Conservation (phyloP, 2,113 vertebrate genomes). For the Lonchura striata region DNA sequence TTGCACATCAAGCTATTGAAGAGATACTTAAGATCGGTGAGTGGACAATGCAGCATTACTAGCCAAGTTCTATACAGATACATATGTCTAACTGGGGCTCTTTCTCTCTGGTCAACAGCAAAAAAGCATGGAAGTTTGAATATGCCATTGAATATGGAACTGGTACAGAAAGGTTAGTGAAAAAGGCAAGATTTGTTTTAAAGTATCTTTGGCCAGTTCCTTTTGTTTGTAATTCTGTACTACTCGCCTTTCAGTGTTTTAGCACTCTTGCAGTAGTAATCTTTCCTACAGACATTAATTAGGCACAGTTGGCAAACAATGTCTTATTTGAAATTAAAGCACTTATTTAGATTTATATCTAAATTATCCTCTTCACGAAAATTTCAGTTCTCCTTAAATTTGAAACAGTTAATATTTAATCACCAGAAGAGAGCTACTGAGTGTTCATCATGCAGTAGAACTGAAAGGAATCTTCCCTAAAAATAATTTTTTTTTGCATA, state of each 20-base stretch:
- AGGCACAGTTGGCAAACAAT: not conserved
- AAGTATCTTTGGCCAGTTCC: not conserved
- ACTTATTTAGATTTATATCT: not conserved
- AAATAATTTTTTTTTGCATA: not conserved
- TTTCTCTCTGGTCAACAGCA: constrained; percentile 72
- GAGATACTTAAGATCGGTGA: constrained; percentile 91
- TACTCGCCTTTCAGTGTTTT: not conserved
- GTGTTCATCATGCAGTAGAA: not conserved
- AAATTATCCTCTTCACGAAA: not conserved
- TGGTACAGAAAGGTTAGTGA: constrained; percentile 84
- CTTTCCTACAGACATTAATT: not conserved
- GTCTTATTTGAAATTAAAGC: not conserved
- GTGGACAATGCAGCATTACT: constrained; percentile 41
- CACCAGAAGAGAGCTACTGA: not conserved
- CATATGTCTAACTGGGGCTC: not conserved
- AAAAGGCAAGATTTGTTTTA: not conserved
- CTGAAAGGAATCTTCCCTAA: not conserved
- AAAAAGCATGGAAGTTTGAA: constrained; percentile 76
- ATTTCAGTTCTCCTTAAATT: not conserved
- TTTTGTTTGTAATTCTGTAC: not conserved
- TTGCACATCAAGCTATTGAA: constrained; percentile 87
- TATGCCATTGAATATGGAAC: constrained; percentile 76
- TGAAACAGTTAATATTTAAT: not conserved
- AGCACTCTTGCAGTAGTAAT: not conserved
- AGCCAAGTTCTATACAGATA: not conserved